Evolutionary conservation across 2,888 invertebrate species (phyloP), one percentile per base, ranked within the genome.

Genomic region (Aethes cnicana): DNA sequence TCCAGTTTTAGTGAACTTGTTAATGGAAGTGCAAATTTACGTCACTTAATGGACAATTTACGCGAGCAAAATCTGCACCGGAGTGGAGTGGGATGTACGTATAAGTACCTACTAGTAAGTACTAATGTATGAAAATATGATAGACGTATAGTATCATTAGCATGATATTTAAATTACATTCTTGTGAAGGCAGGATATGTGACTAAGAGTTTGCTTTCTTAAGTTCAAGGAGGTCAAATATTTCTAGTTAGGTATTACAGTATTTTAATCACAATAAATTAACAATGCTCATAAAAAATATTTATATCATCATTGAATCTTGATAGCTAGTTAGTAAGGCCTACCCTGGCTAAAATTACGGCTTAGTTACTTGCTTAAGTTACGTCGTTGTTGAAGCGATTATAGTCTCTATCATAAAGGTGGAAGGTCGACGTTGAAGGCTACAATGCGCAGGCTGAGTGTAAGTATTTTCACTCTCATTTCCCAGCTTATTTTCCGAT

Each of bases 391-490:
- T 7, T 6, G 6, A 23, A 11, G n/a, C 43, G 14, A 37, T 30
- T 18, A 11, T 30, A 23, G 9, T 14, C 37, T 26, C 32, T 46
- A 46, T 37, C 25, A 11, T 32, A 14, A 20, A 39, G 16, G 11
- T 32, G 2, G 21, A 39, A 30, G 7, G 37, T 33, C 25, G 44
- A 3, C 20, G 7, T 9, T 2, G 32, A 23, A 30, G 1, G 2
- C 3, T n/a, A 30, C 25, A 26, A 20, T 26, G 12, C 20, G 33
- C 41, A 8, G 47, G 43, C 43, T 44, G 36, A 32, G 37, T 46
- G 44, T 32, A 25, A 37, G 18, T 20, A 52, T 52, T 52, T 52
- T 52, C 52, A 52, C 52, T 52, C 52, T 52, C 52, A 46, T 52
- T 48, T 48, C 48, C 39, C 48, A 48, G 41, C 23, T 32, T 6